Conservation (phyloP, 2,113 vertebrate genomes). For the Gavia stellata region DNA sequence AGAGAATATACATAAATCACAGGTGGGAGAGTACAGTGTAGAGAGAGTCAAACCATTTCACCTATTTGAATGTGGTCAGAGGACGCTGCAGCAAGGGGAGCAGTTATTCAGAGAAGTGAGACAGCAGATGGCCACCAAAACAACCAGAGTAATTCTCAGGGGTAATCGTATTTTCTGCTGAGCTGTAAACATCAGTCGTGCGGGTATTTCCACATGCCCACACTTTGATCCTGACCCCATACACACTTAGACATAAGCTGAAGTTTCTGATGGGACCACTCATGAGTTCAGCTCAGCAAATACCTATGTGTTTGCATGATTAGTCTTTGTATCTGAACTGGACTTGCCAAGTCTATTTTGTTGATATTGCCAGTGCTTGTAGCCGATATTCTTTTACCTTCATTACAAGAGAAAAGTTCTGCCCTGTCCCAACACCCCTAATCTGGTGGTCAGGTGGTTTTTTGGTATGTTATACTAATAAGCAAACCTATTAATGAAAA, state of each 20-base stretch:
- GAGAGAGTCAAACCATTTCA: neutral
- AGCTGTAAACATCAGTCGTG: slow-evolving; percentile 19
- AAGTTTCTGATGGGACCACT: neutral
- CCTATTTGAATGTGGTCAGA: slow-evolving; percentile 14
- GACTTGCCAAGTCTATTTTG: neutral
- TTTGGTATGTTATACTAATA: neutral
- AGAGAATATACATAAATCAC: neutral
- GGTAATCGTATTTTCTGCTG: slow-evolving; percentile 36
- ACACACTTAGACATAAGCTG: neutral
- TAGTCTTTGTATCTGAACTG: neutral
- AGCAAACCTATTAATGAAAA: neutral
- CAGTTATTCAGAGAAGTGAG: slow-evolving; percentile 23
- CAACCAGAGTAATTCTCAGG: slow-evolving; percentile 35
- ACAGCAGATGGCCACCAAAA: slow-evolving; percentile 51
- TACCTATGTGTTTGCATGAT: neutral
- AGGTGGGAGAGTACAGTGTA: neutral
- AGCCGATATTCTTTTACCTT: neutral
- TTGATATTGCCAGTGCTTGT: neutral
- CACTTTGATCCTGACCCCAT: neutral
- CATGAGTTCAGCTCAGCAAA: neutral
- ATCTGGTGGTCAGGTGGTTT: neutral
- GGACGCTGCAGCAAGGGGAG: neutral
- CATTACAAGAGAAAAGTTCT: neutral
- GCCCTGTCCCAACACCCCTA: neutral
- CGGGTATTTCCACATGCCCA: slow-evolving; percentile 32